A percentile compares a stretch with the other conserved stretches of the same genome.
These are phyloP conservation scores for Chionoecetes opilio DNA, from an alignment of 1,140 invertebrate species.

Conservation along the genomic window DNA sequence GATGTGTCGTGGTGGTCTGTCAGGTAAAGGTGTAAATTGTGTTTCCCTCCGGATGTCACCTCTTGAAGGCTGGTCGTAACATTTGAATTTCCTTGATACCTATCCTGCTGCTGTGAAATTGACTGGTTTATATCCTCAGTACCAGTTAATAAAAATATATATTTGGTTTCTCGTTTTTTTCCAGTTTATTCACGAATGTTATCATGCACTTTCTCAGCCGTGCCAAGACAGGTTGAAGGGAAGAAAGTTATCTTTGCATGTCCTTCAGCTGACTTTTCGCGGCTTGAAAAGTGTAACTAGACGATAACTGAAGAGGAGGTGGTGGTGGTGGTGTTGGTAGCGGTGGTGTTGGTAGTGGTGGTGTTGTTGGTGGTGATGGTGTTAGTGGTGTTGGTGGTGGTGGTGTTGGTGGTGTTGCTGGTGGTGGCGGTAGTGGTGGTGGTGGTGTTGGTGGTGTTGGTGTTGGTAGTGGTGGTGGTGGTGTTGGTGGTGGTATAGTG, in stretches of 20 bases:
- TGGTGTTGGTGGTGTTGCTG: slow-evolving; percentile 10
- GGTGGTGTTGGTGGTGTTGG: background rate
- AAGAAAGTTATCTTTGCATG: background rate
- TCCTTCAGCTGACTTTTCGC: background rate
- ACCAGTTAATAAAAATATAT: background rate
- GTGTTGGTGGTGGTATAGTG: background rate
- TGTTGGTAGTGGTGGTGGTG: background rate
- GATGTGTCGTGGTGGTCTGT: background rate
- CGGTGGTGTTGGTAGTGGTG: background rate
- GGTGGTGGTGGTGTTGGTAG: background rate
- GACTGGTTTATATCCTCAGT: background rate
- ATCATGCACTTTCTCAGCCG: background rate
- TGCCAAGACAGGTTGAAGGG: background rate
- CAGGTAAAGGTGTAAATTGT: background rate
- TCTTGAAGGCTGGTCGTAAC: background rate
- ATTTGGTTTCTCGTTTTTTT: background rate
- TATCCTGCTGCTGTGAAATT: background rate
- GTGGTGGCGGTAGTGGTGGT: background rate
- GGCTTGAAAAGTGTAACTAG: background rate
- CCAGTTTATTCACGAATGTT: background rate
- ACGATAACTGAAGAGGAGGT: background rate
- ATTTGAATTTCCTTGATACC: slow-evolving; percentile 21
- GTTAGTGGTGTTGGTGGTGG: slow-evolving; percentile 11
- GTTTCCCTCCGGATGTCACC: background rate
- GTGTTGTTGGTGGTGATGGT: background rate